Evolutionary conservation across 37 sponge, comb jelly and placozoan genomes (phyloP), one percentile per base, ranked within the genome.

Genomic region (Halichondria panicea): DNA sequence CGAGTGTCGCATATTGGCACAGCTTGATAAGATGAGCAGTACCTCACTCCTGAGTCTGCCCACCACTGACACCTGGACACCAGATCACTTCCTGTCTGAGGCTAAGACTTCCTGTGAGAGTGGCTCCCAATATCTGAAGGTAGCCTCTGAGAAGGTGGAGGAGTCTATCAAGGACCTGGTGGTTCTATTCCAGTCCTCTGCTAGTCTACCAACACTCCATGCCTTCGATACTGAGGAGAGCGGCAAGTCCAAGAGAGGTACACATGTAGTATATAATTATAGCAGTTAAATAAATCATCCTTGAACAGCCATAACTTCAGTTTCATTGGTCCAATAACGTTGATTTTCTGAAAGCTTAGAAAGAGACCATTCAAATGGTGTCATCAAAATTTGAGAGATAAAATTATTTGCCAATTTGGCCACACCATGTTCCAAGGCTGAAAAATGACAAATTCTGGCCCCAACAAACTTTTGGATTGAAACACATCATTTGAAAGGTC

Each of bases 131-230:
- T 13, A 76, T 0, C 72, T 88, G n/a, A 71, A 81, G 24, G 31
- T 57, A 0, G 77, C 81, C 63, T 91, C 91, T 48, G 64, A 3
- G n/a, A 90, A 89, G 66, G 89, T 88, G 31, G 97, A 96, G 81
- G 79, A 87, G 21, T 87, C 97, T 31, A 82, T 84, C 8, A 74
- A 79, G 44, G 93, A 92, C 58, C 71, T 96, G 22, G 40, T 96
- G 25, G 56, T 0, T 3, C 72, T 89, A 22, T 38, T 94, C 12
- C 71, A 38, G 21, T 40, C 74, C 40, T 44, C 63, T 38, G 87
- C 85, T 1, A 19, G 67, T 13, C 81, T 89, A 21, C 85, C 90
- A 6, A 42, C 42, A 1, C 11, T 79, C 41, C 36, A 50, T 43
- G 22, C 19, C 27, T 63, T 44, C 37, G 90, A 89, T 66, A 75